A percentile compares a stretch with the other conserved stretches of the same genome.
Evolutionary conservation across 2,888 invertebrate genomes (phyloP).

Genomic region (Trilocha varians): DNA sequence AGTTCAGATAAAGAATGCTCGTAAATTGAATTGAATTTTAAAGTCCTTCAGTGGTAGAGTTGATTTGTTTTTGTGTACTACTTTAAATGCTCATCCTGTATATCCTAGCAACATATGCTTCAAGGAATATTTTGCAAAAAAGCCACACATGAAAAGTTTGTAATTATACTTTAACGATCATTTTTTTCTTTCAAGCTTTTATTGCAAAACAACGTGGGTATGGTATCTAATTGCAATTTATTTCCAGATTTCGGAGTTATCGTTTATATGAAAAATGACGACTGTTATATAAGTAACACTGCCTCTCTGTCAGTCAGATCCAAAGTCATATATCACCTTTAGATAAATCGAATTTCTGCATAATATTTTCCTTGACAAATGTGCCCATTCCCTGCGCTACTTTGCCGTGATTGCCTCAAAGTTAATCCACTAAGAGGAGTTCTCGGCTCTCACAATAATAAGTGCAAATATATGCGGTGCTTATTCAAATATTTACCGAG

Average conservation of each 20-base stretch:
- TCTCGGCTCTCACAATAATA: constrained; percentile 6
- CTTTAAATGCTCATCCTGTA: too few relatives aligned
- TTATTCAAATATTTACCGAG: constrained; percentile 4
- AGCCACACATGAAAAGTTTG: too few relatives aligned
- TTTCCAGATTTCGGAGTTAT: too few relatives aligned
- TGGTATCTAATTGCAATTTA: too few relatives aligned
- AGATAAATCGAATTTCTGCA: constrained; percentile 16
- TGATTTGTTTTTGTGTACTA: too few relatives aligned
- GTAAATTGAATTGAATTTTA: constrained; percentile 46
- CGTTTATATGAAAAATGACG: too few relatives aligned
- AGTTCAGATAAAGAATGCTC: constrained; percentile 39
- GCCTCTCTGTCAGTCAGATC: constrained; percentile 10
- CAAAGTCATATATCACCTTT: constrained; percentile 12
- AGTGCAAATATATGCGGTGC: constrained; percentile 4
- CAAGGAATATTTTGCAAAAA: too few relatives aligned
- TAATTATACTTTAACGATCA: too few relatives aligned
- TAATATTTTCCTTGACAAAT: constrained; percentile 14
- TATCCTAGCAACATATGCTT: too few relatives aligned
- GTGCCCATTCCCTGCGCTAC: constrained; percentile 8
- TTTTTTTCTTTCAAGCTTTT: too few relatives aligned
- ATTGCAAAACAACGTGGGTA: too few relatives aligned
- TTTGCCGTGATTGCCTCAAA: constrained; percentile 1
- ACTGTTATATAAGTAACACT: constrained; percentile 24
- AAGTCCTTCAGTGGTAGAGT: constrained; percentile 41
- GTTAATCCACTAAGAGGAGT: constrained; percentile 7